Percentiles rank a stretch among this genome's conserved stretches.
Evolutionary conservation across 1,140 invertebrate genomes (phyloP).

Genomic region (Bursaphelenchus mucronatus): DNA sequence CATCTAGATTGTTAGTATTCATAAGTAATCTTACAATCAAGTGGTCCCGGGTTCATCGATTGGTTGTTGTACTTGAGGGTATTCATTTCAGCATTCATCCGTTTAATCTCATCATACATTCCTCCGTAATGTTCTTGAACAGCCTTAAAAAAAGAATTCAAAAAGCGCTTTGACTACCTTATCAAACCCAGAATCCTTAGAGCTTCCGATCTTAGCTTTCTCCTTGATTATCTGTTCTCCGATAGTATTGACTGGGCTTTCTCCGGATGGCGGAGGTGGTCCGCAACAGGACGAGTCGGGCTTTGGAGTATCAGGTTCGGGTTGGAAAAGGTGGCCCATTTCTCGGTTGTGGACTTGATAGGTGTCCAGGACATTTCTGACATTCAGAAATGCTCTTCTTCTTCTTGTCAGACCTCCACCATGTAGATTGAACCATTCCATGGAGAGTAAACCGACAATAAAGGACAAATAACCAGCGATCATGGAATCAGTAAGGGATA

Average conservation of each 20-base stretch:
- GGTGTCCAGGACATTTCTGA: constrained; percentile 21
- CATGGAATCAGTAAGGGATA: too few relatives aligned
- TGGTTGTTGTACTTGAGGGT: constrained; percentile 22
- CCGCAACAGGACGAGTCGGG: constrained; percentile 13
- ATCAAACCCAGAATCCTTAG: constrained; percentile 14
- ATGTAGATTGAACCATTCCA: too few relatives aligned
- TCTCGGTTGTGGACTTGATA: constrained; percentile 2
- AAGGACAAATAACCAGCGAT: too few relatives aligned
- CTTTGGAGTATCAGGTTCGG: constrained; percentile 16
- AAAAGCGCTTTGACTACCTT: neutral
- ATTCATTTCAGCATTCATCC: constrained; percentile 21
- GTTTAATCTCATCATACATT: constrained; percentile 28
- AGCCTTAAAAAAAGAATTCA: constrained; percentile 6
- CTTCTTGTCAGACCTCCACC: constrained; percentile 4
- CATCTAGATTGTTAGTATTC: neutral
- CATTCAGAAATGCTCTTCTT: constrained; percentile 15
- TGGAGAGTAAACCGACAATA: too few relatives aligned
- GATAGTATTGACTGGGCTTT: constrained; percentile 11
- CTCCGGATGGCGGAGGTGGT: constrained; percentile 1
- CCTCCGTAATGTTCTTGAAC: constrained; percentile 26
- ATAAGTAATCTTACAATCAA: neutral
- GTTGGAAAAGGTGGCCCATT: neutral
- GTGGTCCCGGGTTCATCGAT: constrained; percentile 11
- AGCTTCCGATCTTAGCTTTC: neutral
- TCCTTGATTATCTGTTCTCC: constrained; percentile 17